Evolutionary conservation across 2,113 vertebrate genomes (phyloP).

Genomic region (Albula goreensis): DNA sequence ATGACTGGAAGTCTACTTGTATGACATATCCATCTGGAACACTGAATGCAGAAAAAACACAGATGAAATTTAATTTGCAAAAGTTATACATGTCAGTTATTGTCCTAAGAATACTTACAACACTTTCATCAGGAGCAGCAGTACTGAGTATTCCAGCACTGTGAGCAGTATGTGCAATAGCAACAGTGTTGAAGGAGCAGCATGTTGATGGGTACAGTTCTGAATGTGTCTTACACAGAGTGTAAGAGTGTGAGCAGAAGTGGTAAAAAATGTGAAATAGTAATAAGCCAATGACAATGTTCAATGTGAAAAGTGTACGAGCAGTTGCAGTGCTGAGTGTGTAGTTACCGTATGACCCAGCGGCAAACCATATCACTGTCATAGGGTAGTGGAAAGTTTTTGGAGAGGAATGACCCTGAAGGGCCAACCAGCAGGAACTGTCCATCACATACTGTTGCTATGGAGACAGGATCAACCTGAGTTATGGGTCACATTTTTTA

Average conservation of each 20-base stretch:
- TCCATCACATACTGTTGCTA: conserved; percentile 67
- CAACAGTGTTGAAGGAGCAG: background rate
- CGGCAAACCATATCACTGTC: conserved; percentile 53
- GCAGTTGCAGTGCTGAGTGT: background rate
- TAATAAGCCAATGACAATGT: background rate
- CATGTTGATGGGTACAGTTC: background rate
- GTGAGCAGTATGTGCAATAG: background rate
- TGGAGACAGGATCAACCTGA: conserved; percentile 28
- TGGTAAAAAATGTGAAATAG: background rate
- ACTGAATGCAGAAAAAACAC: conserved; percentile 41
- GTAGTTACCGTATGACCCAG: conserved; percentile 67
- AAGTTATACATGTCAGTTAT: background rate
- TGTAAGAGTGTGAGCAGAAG: background rate
- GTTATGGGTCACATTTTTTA: background rate
- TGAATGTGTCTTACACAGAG: background rate
- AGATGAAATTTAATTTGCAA: background rate
- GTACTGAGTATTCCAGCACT: background rate
- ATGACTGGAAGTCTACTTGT: conserved; percentile 49
- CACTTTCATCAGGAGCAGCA: background rate
- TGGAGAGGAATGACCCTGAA: conserved; percentile 57
- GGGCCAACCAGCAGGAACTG: conserved; percentile 61
- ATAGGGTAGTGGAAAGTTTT: conserved; percentile 43
- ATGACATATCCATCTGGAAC: conserved; percentile 52
- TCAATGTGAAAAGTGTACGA: conserved; percentile 11
- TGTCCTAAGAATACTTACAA: background rate